Evolutionary conservation across 1,140 invertebrate genomes (phyloP), one percentile per base, ranked within the genome.

Genomic region (Popillia japonica): DNA sequence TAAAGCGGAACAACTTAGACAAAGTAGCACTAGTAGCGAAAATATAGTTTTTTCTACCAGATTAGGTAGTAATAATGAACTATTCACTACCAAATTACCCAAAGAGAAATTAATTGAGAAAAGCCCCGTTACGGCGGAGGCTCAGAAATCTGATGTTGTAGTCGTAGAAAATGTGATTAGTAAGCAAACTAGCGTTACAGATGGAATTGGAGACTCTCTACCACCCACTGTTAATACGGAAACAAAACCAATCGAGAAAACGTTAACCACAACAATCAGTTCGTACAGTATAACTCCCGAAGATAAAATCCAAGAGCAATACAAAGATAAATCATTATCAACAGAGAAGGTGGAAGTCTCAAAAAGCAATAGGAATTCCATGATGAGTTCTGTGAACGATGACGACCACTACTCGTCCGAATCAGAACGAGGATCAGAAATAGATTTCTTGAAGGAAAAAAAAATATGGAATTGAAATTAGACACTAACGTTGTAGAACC

Each of bases 371-470:
- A 73, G 55, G 41, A 75, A 72, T 75, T 75, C 72, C 6, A 11
- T 73, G 20, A 74, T 74, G 68, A 79, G 78, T 61, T 77, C 82
- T 2, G 76, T 76, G 1, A 74, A 76, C n/a, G 88, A 89, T 0
- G 91, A 92, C 20, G 87, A 90, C 11, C 89, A 90, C 22, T 92
- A 92, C 79, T 95, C 93, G n/a, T 95, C 94, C 0, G 94, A 93
- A 80, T 95, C 94, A 0, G 94, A 95, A 83, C 87, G 90, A 9
- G 93, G 93, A 82, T 92, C 91, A 0, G 93, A 94, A 81, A 88
- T 91, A 77, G 90, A 88, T 82, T 90, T 88, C 82, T 82, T 88
- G 78, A 85, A 85, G 59, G 87, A 86, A 73, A 89, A 88, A 78
- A 85, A 3, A 84, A 87, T 27, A 85, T 87, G 17, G 80, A 82